Base-by-base conservation (phyloP, 2,888 invertebrate species). In the Aspidiotus destructor region DNA sequence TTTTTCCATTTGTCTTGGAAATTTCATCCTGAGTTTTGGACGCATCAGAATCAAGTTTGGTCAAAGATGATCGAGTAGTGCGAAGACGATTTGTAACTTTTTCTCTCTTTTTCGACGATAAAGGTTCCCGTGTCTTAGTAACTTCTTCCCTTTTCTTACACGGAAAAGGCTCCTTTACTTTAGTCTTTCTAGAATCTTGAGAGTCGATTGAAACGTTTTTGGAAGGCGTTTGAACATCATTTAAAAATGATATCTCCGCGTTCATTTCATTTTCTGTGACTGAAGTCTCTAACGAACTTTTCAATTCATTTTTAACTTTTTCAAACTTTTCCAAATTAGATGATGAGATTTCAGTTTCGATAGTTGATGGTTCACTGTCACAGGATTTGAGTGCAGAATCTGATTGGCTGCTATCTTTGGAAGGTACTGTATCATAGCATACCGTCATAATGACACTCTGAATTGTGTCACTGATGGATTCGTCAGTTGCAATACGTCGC, bases 401-500 rank as follows among this genome's bases (percentile, higher is more conserved):
- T 2, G 16, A 10, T 11, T 1, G 1, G 8, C n/a, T 8, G 9
- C 13, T 41, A 28, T 60, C 61, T 16, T 28, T 16, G 42, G 15
- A n/a, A 15, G 11, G 13, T 9, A 8, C 40, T 17, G 9, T 15
- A 40, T 63, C 53, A n/a, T 63, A 53, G 40, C 44, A 44, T 5
- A 65, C 15, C 10, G 44, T 16, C 28, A 11, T 65, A 48, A 57
- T 65, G 2, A 65, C 65, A 41, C 65, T 69, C 9, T 69, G 55
- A 44, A 69, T 69, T 6, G 61, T 62, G 40, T 62, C 57, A 44
- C 48, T 55, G 13, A 69, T 69, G 16, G 69, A 62, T 44, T 61
- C 69, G 8, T 48, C 52, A n/a, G 62, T 16, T 13, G 61, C 42
- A 7, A 16, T 52, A 53, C 7, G 7, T 5, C 48, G 48, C 15